These are phyloP conservation scores for Chrysemys picta DNA, from an alignment of 2,113 vertebrate genomes.

Conservation along the genomic window DNA sequence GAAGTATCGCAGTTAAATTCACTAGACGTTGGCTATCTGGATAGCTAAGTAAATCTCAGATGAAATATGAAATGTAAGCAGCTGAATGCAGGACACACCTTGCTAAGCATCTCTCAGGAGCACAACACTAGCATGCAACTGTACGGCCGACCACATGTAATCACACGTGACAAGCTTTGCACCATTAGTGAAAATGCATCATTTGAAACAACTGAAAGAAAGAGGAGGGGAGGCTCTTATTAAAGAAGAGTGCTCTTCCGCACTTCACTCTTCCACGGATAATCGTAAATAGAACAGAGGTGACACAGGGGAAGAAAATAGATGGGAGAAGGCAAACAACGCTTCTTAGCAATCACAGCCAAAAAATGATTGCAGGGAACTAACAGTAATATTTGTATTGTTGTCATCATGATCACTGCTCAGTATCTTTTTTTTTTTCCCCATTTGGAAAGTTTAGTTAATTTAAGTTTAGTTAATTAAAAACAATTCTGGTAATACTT, in stretches of 20 bases:
- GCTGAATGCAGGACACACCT: conserved; percentile 45
- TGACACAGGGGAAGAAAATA: not conserved
- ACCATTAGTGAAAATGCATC: conserved; percentile 9
- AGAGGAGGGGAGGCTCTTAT: not conserved
- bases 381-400: not conserved
- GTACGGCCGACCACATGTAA: not conserved
- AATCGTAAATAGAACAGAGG: not conserved
- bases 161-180: not conserved
- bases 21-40: not conserved
- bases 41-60: conserved; percentile 26
- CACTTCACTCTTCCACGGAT: not conserved
- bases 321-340: not conserved
- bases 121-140: conserved; percentile 50
- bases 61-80: conserved; percentile 41
- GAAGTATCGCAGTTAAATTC: conserved; percentile 15
- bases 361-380: not conserved
- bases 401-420: not conserved
- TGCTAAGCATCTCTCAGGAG: conserved; percentile 36
- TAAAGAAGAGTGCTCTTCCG: not conserved
- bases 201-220: not conserved
- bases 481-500: not conserved
- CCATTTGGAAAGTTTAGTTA: not conserved
- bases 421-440: not conserved
- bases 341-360: not conserved
- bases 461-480: not conserved